Conservation (phyloP, 2,888 invertebrate species). For the Hypsopygia costalis region DNA sequence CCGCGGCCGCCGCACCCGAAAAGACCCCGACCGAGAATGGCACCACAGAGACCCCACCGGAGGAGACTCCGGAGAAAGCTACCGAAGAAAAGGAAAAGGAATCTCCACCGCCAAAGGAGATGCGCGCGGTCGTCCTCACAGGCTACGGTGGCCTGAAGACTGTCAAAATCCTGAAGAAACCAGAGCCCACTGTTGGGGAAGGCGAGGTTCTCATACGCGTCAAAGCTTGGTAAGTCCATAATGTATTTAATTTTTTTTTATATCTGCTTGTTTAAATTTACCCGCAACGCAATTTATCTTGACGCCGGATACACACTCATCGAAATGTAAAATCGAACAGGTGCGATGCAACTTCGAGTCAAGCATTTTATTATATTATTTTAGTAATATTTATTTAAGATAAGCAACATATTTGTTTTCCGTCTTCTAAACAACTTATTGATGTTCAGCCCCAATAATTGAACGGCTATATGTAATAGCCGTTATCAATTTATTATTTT, state of each 20-base stretch:
- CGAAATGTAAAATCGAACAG: too few species aligned
- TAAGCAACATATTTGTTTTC: too few species aligned
- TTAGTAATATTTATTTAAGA: too few species aligned
- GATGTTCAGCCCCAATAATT: too few species aligned
- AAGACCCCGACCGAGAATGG: slow-evolving; percentile 80
- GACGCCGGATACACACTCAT: too few species aligned
- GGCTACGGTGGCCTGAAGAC: slow-evolving; percentile 93
- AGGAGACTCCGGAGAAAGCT: slow-evolving; percentile 75
- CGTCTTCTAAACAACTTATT: too few species aligned
- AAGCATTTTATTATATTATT: too few species aligned
- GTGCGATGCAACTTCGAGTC: too few species aligned
- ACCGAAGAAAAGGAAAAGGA: slow-evolving; percentile 78
- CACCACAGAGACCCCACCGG: slow-evolving; percentile 67
- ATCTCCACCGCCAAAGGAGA: slow-evolving; percentile 86
- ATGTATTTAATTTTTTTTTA: slow-evolving; percentile 15
- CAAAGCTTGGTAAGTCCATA: slow-evolving; percentile 89
- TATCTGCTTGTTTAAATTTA: slow-evolving; percentile 11
- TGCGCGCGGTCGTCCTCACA: slow-evolving; percentile 91
- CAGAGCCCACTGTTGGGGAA: slow-evolving; percentile 85
- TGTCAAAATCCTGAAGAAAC: slow-evolving; percentile 90
- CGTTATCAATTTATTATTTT: too few species aligned
- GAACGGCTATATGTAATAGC: too few species aligned
- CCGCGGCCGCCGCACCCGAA: slow-evolving; percentile 75
- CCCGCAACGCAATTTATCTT: neutral
- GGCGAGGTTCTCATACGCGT: slow-evolving; percentile 91